Base-by-base conservation (phyloP, 2,113 vertebrate genomes). In the Nothobranchius furzeri region DNA sequence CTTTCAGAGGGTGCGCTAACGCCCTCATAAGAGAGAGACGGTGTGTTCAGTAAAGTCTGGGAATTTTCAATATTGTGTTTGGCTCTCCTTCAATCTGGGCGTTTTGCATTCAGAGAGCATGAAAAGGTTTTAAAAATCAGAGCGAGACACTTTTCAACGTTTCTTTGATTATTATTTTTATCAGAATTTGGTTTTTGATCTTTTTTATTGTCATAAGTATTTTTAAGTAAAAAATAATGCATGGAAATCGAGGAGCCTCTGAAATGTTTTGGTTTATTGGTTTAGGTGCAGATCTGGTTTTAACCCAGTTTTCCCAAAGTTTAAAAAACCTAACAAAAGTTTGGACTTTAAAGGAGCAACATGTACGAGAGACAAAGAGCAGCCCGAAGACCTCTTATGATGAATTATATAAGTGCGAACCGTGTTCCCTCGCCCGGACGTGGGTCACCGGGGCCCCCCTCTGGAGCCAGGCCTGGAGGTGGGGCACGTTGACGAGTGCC, bases 11-110 rank as follows among this genome's bases (percentile, higher is more conserved):
- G 12, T 46, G 6, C 11, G 14, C 13, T n/a, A 11, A 35, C 5
- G 6, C 24, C 8, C 3, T 48, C 4, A n/a, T 11, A 35, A 48
- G 9, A 7, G 24, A 0, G 9, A 2, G 9, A 20, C 52, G 1
- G 4, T 17, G 24, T 56, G 57, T 60, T 64, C 37, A 6, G 6
- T 30, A 0, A 47, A 53, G 50, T 14, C 46, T 5, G 58, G 70
- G 53, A 76, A 71, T 73, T 62, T 79, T 69, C 40, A 42, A 13
- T 45, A 51, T 64, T 59, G 56, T 75, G 55, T 47, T 68, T 72
- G 64, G 55, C 58, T 68, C 65, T 47, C 17, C 13, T 62, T 37
- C 13, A 48, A 53, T 43, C 17, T 42, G 71, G 81, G 84, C 60
- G 89, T 64, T 81, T 69, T 64, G 43, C n/a, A 1, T 50, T 45